Evolutionary conservation across 2,113 vertebrate species (phyloP).

Genomic region (Alectura lathami): DNA sequence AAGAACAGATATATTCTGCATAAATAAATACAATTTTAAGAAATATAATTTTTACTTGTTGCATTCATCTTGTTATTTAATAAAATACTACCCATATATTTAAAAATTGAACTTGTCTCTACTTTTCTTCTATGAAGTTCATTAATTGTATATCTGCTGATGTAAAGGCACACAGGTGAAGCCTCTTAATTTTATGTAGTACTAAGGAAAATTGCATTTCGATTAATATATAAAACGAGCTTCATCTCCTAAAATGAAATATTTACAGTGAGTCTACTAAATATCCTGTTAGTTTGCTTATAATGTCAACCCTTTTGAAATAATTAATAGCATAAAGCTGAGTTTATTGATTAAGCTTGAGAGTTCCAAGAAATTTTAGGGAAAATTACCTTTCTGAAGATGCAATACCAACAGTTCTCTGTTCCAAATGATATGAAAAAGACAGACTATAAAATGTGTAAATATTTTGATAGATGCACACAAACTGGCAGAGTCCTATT

Average conservation of each 20-base stretch:
- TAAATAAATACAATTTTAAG: constrained; percentile 25
- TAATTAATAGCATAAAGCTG: constrained; percentile 15
- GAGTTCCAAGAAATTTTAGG: neutral
- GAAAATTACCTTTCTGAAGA: neutral
- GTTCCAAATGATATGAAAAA: neutral
- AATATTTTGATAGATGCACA: neutral
- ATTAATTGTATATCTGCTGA: constrained; percentile 28
- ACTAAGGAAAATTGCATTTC: constrained; percentile 53
- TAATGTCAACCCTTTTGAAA: constrained; percentile 32
- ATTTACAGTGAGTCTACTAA: constrained; percentile 2
- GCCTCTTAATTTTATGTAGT: constrained; percentile 10
- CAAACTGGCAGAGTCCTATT: neutral
- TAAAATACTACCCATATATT: constrained; percentile 6
- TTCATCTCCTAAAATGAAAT: constrained; percentile 44
- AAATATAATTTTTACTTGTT: constrained; percentile 40
- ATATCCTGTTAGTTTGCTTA: constrained; percentile 6
- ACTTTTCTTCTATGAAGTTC: neutral
- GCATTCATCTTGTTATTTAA: constrained; percentile 20
- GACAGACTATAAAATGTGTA: neutral
- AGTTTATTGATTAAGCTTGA: constrained; percentile 29
- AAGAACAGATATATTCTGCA: neutral
- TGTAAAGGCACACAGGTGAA: constrained; percentile 29
- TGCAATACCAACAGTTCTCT: neutral
- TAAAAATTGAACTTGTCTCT: neutral
- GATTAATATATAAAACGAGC: constrained; percentile 39